Percentiles rank a stretch among this genome's conserved stretches.
Evolutionary conservation across 2,797 vertebrate species (phyloP).

Genomic region (Loris lydekkerianus): DNA sequence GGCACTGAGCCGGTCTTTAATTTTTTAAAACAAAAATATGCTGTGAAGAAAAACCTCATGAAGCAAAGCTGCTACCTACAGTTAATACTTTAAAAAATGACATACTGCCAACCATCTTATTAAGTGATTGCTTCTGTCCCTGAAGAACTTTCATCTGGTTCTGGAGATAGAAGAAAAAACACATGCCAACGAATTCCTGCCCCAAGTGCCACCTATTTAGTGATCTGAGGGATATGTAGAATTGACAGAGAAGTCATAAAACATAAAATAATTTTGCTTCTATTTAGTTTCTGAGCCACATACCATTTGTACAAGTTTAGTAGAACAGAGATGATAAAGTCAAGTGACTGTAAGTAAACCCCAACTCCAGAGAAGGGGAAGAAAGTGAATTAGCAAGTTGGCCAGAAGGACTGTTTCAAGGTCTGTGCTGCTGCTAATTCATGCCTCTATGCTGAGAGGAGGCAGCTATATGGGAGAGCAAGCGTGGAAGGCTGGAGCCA

Average conservation of each 20-base stretch:
- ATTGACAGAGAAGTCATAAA: neutral
- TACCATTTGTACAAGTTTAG: neutral
- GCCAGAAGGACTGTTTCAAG: neutral
- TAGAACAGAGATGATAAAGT: slow-evolving; percentile 1
- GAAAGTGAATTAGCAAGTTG: neutral
- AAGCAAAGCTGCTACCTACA: neutral
- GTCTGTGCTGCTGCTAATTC: rapidly evolving
- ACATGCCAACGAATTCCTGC: neutral
- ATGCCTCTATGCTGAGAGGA: rapidly evolving
- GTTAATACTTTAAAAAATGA: neutral
- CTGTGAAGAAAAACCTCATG: neutral
- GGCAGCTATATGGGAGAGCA: rapidly evolving
- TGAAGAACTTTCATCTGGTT: neutral
- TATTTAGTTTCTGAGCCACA: neutral
- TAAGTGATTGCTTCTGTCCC: neutral
- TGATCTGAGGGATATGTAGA: neutral
- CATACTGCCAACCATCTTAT: neutral
- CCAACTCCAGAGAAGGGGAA: neutral
- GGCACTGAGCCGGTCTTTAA: neutral
- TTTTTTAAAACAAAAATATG: neutral
- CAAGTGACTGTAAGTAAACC: neutral
- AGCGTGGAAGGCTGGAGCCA: neutral
- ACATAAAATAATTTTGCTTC: neutral
- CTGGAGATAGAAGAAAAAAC: neutral
- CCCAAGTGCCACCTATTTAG: too few relatives aligned